Conservation (phyloP, 2,888 invertebrate genomes). For the Drosophila barbarae region DNA sequence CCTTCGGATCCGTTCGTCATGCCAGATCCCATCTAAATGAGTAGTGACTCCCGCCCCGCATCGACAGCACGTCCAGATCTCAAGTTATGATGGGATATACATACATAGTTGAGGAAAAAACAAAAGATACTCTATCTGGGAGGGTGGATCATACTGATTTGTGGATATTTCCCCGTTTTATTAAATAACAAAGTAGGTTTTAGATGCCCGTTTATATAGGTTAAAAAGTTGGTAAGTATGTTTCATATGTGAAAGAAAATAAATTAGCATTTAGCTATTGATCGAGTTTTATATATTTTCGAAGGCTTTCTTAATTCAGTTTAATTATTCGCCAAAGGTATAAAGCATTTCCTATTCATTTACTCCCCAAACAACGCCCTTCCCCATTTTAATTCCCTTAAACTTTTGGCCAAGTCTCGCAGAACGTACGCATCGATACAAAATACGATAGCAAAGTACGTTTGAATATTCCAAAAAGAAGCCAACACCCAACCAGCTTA, state of each 20-base stretch:
- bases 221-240: background rate
- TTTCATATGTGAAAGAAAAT: background rate
- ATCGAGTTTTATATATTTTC: background rate
- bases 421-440: slow-evolving; percentile 42
- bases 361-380: background rate
- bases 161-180: background rate
- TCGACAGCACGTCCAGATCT: slow-evolving; percentile 36
- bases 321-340: no score
- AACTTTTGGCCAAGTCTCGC: slow-evolving; percentile 14
- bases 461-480: slow-evolving; percentile 49
- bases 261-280: background rate
- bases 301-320: background rate
- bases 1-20: slow-evolving; percentile 28
- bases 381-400: background rate
- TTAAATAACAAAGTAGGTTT: background rate
- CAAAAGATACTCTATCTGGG: slow-evolving; percentile 1
- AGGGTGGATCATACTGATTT: background rate
- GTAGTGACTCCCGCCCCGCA: slow-evolving; percentile 20
- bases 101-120: slow-evolving; percentile 6
- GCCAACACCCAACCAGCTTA: slow-evolving; percentile 1
- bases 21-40: slow-evolving; percentile 33
- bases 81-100: slow-evolving; percentile 23
- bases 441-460: slow-evolving; percentile 48
- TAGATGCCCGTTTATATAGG: background rate
- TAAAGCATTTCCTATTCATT: background rate